phyloP scores from a whole-genome alignment of 1,140 invertebrate genomes.

The Ips typographus region DNA sequence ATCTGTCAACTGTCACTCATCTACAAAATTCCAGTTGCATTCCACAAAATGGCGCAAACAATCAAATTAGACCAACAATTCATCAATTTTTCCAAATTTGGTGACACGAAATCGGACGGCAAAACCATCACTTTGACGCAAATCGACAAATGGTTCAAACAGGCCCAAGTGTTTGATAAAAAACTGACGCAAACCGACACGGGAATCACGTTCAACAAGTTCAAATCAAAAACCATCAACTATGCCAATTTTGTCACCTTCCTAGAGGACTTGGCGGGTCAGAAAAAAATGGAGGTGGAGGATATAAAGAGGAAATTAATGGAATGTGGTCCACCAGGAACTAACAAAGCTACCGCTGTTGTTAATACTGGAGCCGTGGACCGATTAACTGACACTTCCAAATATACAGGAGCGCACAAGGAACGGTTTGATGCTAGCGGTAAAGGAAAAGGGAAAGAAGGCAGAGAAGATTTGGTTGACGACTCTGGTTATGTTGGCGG shows the following conservation, averaged over 20 bases:
- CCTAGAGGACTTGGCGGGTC: conserved; percentile 59
- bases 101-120: conserved; percentile 65
- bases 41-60: neutral
- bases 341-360: conserved; percentile 37
- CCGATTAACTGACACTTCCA: conserved; percentile 83
- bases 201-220: conserved; percentile 66
- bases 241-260: conserved; percentile 48
- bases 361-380: conserved; percentile 73
- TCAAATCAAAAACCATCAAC: conserved; percentile 53
- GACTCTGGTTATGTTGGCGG: conserved; percentile 84
- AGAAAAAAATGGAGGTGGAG: conserved; percentile 57
- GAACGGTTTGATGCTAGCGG: conserved; percentile 83
- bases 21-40: too few species aligned
- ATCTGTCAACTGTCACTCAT: too few species aligned
- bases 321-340: conserved; percentile 57
- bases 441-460: conserved; percentile 85
- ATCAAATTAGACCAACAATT: conserved; percentile 47
- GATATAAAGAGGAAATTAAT: conserved; percentile 59
- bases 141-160: conserved; percentile 77
- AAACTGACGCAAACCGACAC: conserved; percentile 69
- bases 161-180: conserved; percentile 69
- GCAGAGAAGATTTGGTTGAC: conserved; percentile 76
- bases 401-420: conserved; percentile 89
- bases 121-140: conserved; percentile 66
- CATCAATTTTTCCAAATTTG: conserved; percentile 66